These are phyloP conservation scores for Chrysemys picta DNA, from an alignment of 2,113 vertebrate genomes.

Conservation along the genomic window DNA sequence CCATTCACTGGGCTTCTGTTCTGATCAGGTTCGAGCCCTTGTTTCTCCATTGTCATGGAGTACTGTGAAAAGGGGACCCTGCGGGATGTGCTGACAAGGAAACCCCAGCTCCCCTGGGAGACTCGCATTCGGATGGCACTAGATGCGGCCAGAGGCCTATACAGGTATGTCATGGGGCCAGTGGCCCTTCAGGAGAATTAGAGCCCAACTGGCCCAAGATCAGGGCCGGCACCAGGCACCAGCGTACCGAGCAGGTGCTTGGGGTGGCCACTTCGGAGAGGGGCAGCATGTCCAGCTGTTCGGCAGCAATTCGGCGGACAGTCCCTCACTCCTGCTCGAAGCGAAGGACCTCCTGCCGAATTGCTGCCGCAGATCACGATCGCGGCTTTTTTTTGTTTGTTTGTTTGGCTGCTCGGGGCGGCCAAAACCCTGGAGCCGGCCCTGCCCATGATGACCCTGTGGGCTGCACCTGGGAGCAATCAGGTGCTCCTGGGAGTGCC, in stretches of 20 bases:
- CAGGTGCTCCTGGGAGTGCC: background rate
- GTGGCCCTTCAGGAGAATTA: background rate
- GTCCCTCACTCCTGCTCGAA: too few species aligned
- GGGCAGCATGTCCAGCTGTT: too few species aligned
- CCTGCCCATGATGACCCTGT: background rate
- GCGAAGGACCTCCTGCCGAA: too few species aligned
- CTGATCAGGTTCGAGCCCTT: constrained; percentile 75
- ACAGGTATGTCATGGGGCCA: constrained; percentile 80
- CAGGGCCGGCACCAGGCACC: too few species aligned
- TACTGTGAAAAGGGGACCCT: constrained; percentile 89
- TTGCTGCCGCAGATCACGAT: too few species aligned
- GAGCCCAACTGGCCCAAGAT: too few species aligned
- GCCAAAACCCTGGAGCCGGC: too few species aligned
- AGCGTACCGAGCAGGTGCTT: too few species aligned
- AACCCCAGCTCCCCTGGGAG: constrained; percentile 74
- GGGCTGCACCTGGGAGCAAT: background rate
- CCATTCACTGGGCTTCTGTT: background rate
- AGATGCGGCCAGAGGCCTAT: constrained; percentile 87
- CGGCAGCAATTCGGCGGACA: too few species aligned
- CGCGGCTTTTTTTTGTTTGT: too few species aligned
- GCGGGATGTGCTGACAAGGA: constrained; percentile 80
- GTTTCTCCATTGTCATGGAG: constrained; percentile 89
- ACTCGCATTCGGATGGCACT: constrained; percentile 81
- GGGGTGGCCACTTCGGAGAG: too few species aligned
- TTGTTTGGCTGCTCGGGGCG: too few species aligned